Evolutionary conservation across 2,113 vertebrate species (phyloP).

Genomic region (Bos taurus): ARS-UCD2.0 NC_037331.1:66277501-66278000

Average conservation of each 20-base stretch:
- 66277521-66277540: neutral
- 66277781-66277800: neutral
- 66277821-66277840: neutral
- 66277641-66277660: neutral
- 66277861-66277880: neutral
- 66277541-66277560: neutral
- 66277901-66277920: neutral
- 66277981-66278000: neutral
- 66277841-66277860: neutral
- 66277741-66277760: neutral
- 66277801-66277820: neutral
- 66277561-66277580: neutral
- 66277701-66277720: neutral
- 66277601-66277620: neutral
- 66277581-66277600: neutral
- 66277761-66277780: neutral
- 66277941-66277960: neutral
- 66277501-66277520: neutral
- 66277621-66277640: neutral
- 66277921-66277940: neutral
- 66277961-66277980: neutral
- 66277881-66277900: neutral
- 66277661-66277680: neutral
- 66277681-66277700: neutral
- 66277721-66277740: neutral